Conservation (phyloP, 2,888 invertebrate genomes). For the Aphelenchoides bicaudatus region DNA sequence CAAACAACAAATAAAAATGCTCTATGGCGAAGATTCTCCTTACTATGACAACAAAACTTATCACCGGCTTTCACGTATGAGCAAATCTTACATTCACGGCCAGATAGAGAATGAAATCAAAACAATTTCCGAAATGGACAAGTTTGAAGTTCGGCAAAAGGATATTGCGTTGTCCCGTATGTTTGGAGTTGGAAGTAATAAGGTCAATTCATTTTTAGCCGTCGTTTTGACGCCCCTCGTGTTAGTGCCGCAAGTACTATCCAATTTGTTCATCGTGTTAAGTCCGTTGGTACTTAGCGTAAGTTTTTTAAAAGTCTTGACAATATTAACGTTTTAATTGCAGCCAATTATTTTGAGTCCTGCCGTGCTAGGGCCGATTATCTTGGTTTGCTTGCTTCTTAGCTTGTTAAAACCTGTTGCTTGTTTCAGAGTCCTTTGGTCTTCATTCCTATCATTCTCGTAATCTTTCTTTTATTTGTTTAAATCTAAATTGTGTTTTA, state of each 20-base stretch:
- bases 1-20: slow-evolving; percentile 41
- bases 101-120: slow-evolving; percentile 26
- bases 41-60: slow-evolving; percentile 37
- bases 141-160: slow-evolving; percentile 20
- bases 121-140: slow-evolving; percentile 11
- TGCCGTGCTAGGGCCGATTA: slow-evolving; percentile 54
- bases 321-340: no score
- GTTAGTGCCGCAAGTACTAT: no score
- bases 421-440: no score
- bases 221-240: slow-evolving; percentile 44
- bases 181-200: background rate
- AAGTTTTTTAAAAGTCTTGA: no score
- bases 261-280: no score
- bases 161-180: slow-evolving; percentile 29
- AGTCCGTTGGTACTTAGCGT: no score
- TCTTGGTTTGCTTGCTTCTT: no score
- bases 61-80: slow-evolving; percentile 24
- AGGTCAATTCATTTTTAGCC: background rate
- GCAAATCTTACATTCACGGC: slow-evolving; percentile 25
- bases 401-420: no score
- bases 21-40: slow-evolving; percentile 51
- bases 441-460: slow-evolving; percentile 50
- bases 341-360: slow-evolving; percentile 49
- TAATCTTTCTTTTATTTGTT: no score
- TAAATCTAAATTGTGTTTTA: no score